Conservation (phyloP, 1,140 invertebrate genomes). For the Zaprionus taronus region DNA sequence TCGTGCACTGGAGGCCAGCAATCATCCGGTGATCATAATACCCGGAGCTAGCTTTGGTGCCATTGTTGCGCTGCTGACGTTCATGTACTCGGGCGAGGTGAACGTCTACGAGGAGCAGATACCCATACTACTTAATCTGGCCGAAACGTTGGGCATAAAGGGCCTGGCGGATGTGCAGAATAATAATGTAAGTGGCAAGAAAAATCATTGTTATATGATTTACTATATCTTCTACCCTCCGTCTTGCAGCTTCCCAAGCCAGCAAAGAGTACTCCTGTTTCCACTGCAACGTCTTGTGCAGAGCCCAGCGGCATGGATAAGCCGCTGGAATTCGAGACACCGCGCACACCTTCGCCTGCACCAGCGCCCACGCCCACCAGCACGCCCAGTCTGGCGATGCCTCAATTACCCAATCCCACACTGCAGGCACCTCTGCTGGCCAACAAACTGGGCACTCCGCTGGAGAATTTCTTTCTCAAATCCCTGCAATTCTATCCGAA, state of each 20-base stretch:
- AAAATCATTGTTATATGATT: not conserved
- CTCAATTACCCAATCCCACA: slow-evolving; percentile 55
- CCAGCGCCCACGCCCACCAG: slow-evolving; percentile 50
- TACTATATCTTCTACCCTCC: not conserved
- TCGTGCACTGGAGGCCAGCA: slow-evolving; percentile 88
- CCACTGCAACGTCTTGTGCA: slow-evolving; percentile 27
- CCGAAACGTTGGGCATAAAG: slow-evolving; percentile 93
- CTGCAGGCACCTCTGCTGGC: slow-evolving; percentile 57
- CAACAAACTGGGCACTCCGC: slow-evolving; percentile 71
- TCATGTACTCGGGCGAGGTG: slow-evolving; percentile 97
- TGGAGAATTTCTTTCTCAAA: slow-evolving; percentile 81
- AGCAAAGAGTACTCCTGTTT: slow-evolving; percentile 26
- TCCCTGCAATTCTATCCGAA: slow-evolving; percentile 83
- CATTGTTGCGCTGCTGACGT: slow-evolving; percentile 92
- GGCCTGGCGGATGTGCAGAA: slow-evolving; percentile 91
- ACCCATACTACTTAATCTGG: slow-evolving; percentile 91
- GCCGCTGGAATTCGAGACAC: slow-evolving; percentile 50
- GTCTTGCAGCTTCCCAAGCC: slow-evolving; percentile 58
- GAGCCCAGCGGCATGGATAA: slow-evolving; percentile 54
- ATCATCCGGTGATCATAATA: slow-evolving; percentile 93
- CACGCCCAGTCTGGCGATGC: slow-evolving; percentile 50
- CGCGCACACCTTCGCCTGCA: slow-evolving; percentile 56
- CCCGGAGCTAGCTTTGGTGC: slow-evolving; percentile 92
- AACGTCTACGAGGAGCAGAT: slow-evolving; percentile 93
- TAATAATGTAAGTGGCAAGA: slow-evolving; percentile 86